Evolutionary conservation across 2,113 vertebrate genomes (phyloP).

Genomic region (Sander vitreus): DNA sequence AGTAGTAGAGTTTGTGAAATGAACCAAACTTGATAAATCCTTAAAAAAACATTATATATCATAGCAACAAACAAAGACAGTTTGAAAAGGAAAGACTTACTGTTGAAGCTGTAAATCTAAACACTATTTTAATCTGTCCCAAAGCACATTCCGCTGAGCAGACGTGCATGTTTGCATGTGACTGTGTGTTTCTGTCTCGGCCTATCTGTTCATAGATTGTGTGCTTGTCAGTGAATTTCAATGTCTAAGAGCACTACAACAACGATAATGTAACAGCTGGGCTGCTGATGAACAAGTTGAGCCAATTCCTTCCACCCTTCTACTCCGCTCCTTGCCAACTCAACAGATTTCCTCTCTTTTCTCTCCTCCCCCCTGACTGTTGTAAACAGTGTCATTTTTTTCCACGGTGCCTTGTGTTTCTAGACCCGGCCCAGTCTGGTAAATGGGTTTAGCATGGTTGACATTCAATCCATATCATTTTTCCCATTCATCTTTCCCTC

Average conservation of each 20-base stretch:
- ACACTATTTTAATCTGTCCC: slow-evolving; percentile 25
- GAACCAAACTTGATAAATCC: background rate
- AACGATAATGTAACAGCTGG: slow-evolving; percentile 80
- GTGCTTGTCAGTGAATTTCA: slow-evolving; percentile 65
- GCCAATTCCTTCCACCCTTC: slow-evolving; percentile 79
- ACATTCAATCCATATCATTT: slow-evolving; percentile 70
- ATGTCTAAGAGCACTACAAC: slow-evolving; percentile 62
- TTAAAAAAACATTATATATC: background rate
- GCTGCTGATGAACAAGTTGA: slow-evolving; percentile 77
- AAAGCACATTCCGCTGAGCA: slow-evolving; percentile 10
- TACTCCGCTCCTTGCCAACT: slow-evolving; percentile 69
- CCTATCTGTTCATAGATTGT: slow-evolving; percentile 38
- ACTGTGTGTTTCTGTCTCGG: slow-evolving; percentile 32
- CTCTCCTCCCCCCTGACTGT: slow-evolving; percentile 10
- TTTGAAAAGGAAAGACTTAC: background rate
- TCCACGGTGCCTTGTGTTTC: slow-evolving; percentile 50
- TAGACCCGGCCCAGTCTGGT: slow-evolving; percentile 33
- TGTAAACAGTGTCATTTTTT: slow-evolving; percentile 66
- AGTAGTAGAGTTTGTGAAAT: background rate
- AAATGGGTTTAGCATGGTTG: slow-evolving; percentile 67
- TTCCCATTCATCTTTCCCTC: slow-evolving; percentile 48
- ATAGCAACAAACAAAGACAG: background rate
- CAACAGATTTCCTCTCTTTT: slow-evolving; percentile 67
- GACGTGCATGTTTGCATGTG: slow-evolving; percentile 15
- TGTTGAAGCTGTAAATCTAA: background rate